Conservation (phyloP, 1,140 invertebrate species). For the Vollenhovia emeryi region DNA sequence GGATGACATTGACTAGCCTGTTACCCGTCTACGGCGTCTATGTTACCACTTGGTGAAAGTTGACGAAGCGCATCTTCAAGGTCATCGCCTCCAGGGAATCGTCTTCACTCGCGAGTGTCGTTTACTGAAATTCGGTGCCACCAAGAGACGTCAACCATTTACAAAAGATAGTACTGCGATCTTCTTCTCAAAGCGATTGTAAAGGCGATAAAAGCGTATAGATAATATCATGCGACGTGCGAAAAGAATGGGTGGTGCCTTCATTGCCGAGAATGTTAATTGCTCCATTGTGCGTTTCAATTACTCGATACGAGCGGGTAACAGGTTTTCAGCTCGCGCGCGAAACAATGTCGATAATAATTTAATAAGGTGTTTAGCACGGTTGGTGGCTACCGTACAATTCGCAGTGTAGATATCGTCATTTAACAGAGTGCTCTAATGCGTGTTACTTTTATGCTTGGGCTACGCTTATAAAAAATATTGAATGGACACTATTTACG, state of each 20-base stretch:
- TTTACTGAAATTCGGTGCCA: constrained; percentile 57
- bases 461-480: neutral
- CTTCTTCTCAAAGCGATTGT: neutral
- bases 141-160: neutral
- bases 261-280: constrained; percentile 63
- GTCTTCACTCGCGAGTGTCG: neutral
- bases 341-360: constrained; percentile 42
- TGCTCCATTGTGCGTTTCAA: constrained; percentile 50
- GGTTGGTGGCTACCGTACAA: constrained; percentile 10
- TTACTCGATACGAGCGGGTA: constrained; percentile 25
- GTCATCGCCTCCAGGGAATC: constrained; percentile 64
- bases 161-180: neutral
- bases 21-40: constrained; percentile 66
- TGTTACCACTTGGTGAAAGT: constrained; percentile 79
- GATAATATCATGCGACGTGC: constrained; percentile 38
- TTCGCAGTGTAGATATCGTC: neutral
- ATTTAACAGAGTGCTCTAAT: neutral
- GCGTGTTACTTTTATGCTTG: neutral
- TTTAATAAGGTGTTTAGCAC: constrained; percentile 44
- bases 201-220: constrained; percentile 12
- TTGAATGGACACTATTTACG: neutral
- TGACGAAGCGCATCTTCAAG: constrained; percentile 79
- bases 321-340: constrained; percentile 10
- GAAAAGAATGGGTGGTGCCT: constrained; percentile 55
- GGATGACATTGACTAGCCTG: constrained; percentile 79